Percentiles rank a stretch among this genome's conserved stretches.
phyloP scores from a whole-genome alignment of 2,888 invertebrate species.

The Yponomeuta plumbellus region DNA sequence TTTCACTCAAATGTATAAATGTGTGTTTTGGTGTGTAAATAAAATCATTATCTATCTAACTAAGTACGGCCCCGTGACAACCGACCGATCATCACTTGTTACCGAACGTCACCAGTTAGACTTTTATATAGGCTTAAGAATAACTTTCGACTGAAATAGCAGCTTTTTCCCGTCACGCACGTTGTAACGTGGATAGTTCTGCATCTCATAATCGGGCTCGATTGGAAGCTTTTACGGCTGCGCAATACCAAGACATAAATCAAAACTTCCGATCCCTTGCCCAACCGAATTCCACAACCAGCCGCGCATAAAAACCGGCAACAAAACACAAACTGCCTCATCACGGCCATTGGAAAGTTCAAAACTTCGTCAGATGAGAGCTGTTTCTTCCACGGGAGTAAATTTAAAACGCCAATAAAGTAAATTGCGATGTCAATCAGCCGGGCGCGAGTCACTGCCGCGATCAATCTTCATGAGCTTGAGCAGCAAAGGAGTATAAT shows the following conservation, averaged over 20 bases:
- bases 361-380: not conserved
- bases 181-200: no score
- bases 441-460: constrained; percentile 47
- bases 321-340: not conserved
- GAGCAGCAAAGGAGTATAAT: constrained; percentile 16
- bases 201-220: no score
- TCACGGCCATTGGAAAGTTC: not conserved
- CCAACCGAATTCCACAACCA: not conserved
- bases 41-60: no score
- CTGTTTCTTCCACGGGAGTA: constrained; percentile 33
- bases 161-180: no score
- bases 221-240: no score
- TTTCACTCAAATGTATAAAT: no score
- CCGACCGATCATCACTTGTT: no score
- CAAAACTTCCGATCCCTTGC: not conserved
- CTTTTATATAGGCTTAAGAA: no score
- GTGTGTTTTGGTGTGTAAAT: no score
- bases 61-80: no score
- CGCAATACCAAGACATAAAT: not conserved
- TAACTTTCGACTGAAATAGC: no score
- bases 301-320: not conserved
- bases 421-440: constrained; percentile 71
- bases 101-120: no score
- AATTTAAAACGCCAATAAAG: constrained; percentile 67
- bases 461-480: constrained; percentile 66